Evolutionary conservation across 2,113 vertebrate species (phyloP), one percentile per base, ranked within the genome.

Genomic region (Conger conger): DNA sequence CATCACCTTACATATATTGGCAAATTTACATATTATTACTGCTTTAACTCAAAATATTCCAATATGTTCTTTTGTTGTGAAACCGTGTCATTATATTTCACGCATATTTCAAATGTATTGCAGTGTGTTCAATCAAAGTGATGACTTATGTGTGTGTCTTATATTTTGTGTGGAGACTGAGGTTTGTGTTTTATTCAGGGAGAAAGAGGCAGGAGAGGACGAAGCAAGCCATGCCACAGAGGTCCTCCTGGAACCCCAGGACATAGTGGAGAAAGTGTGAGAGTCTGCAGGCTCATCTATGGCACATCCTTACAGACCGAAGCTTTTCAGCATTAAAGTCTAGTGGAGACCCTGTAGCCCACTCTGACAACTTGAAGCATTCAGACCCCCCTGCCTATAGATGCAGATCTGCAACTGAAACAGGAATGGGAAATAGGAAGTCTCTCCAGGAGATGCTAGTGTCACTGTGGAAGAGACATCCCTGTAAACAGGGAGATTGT

Each of bases 201-300:
- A 1, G 94, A 94, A 4, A 91, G 89, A 78, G 97, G 97, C 13
- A 94, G 86, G 82, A 94, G 95, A 90, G 97, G 97, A 33, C 93
- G 92, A 90, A 63, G 90, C 0, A 94, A 94, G 78, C 91, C 90
- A 0, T 96, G 97, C 89, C 91, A 92, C 83, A 93, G 76, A 80
- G 96, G 96, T 0, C 3, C 85, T 0, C 90, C 94, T 0, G 97
- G 97, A 23, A 76, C 36, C 16, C 89, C 95, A 0, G 97, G 97
- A 42, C 88, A 23, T 0, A 94, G 92, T 89, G 97, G 97, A 86
- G 85, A 89, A 79, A 88, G 13, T 90, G 97, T 97, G 76, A 95
- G 96, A 33, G 57, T 3, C 57, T 20, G n/a, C n/a, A 63, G 57
- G 4, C 57, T 23, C 4, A 63, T 23, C 18, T 17, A 20, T 2